phyloP scores from a whole-genome alignment of 2,797 vertebrate genomes.

The Oryzias sinensis region DNA sequence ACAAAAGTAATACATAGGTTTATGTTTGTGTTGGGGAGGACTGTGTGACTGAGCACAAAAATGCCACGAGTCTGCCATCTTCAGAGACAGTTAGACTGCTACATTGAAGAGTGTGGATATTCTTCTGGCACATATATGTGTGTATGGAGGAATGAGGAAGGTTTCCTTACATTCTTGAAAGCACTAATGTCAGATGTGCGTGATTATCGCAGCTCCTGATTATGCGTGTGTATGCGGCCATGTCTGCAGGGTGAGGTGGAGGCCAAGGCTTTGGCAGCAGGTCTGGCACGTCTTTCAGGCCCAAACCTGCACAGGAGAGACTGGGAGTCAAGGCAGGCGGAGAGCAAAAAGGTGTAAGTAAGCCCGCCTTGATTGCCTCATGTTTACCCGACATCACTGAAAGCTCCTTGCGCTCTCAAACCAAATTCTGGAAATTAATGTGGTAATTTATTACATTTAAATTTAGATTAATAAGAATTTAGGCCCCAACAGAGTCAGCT shows the following conservation, averaged over 20 bases:
- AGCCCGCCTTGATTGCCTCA: constrained; percentile 44
- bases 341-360: constrained; percentile 56
- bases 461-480: constrained; percentile 3
- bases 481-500: background rate
- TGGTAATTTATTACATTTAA: constrained; percentile 1
- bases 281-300: constrained; percentile 84
- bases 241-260: constrained; percentile 83
- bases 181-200: constrained; percentile 6
- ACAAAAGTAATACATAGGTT: constrained; percentile 40
- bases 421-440: background rate
- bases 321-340: constrained; percentile 34
- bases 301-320: constrained; percentile 73
- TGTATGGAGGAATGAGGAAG: constrained; percentile 15
- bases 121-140: background rate
- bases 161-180: constrained; percentile 13
- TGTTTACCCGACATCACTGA: constrained; percentile 31
- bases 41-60: constrained; percentile 51
- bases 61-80: constrained; percentile 25
- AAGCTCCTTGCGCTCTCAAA: constrained; percentile 24
- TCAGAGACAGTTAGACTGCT: constrained; percentile 1
- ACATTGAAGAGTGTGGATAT: background rate
- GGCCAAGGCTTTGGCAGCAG: constrained; percentile 78
- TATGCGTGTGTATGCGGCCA: constrained; percentile 58
- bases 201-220: constrained; percentile 6
- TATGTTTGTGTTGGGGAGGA: constrained; percentile 44